Conservation (phyloP, 2,797 vertebrate species). For the Pseudochaenichthys georgianus region DNA sequence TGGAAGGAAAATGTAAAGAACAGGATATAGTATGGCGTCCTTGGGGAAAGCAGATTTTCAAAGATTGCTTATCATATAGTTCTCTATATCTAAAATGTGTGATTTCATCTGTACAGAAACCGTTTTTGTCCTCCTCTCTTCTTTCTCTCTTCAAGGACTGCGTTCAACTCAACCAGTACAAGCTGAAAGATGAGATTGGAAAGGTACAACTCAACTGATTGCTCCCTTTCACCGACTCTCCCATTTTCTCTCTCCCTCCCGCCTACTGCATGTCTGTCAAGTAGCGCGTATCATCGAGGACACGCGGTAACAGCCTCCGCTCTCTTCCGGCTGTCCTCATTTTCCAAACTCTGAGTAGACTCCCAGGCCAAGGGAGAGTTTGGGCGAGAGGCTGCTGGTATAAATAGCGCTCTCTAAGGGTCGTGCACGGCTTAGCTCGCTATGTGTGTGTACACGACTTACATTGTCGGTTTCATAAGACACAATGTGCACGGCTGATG, state of each 20-base stretch:
- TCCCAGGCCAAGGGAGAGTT: slow-evolving; percentile 73
- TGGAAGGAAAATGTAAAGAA: background rate
- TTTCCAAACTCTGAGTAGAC: slow-evolving; percentile 75
- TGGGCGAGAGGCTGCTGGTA: slow-evolving; percentile 79
- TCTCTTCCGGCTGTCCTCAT: slow-evolving; percentile 72
- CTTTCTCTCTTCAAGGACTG: slow-evolving; percentile 89
- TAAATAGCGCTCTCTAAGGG: slow-evolving; percentile 80
- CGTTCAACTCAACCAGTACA: slow-evolving; percentile 99
- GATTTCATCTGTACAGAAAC: slow-evolving; percentile 29
- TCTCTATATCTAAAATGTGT: background rate
- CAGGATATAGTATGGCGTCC: background rate
- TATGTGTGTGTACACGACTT: slow-evolving; percentile 28
- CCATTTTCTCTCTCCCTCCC: slow-evolving; percentile 48
- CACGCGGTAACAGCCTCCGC: slow-evolving; percentile 62
- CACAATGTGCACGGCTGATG: slow-evolving; percentile 14
- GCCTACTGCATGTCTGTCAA: slow-evolving; percentile 68
- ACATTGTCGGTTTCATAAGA: slow-evolving; percentile 37
- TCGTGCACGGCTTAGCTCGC: slow-evolving; percentile 43
- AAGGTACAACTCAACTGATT: slow-evolving; percentile 88
- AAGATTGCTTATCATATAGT: slow-evolving; percentile 1
- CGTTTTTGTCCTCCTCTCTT: slow-evolving; percentile 29
- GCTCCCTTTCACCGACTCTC: slow-evolving; percentile 61
- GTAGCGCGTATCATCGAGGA: slow-evolving; percentile 64
- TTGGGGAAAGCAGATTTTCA: background rate
- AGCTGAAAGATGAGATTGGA: slow-evolving; percentile 98